These are phyloP conservation scores for Ellobius talpinus DNA, from an alignment of 2,113 vertebrate species.

Conservation along the genomic window DNA sequence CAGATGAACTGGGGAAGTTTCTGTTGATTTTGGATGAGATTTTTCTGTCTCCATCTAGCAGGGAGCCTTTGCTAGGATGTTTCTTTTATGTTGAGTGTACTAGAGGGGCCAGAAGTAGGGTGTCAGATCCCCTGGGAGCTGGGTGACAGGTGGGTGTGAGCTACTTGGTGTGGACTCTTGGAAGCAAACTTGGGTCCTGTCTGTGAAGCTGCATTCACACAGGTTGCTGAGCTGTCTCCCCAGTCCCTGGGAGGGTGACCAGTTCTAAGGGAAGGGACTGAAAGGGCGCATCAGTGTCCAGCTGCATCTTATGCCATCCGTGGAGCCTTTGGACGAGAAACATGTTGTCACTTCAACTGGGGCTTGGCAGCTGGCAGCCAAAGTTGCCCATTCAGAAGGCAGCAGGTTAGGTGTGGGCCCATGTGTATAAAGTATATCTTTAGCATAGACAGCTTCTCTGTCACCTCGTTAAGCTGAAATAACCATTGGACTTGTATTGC, in stretches of 20 bases:
- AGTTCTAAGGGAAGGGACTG: background rate
- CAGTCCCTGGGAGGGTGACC: background rate
- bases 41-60: background rate
- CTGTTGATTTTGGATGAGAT: background rate
- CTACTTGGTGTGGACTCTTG: background rate
- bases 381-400: background rate
- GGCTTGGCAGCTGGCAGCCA: background rate
- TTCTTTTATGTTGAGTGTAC: background rate
- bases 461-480: slow-evolving; percentile 8
- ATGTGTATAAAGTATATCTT: background rate
- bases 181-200: background rate
- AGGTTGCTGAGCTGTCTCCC: too few relatives aligned
- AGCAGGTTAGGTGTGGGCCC: background rate
- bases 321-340: background rate
- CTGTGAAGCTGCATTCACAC: background rate
- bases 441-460: background rate
- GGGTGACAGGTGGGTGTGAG: background rate
- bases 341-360: background rate
- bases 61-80: background rate
- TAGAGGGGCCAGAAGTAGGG: background rate
- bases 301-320: background rate
- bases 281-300: background rate
- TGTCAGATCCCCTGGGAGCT: background rate
- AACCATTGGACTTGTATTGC: background rate
- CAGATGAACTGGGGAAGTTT: background rate